Evolutionary conservation across 2,888 invertebrate genomes (phyloP).

Genomic region (Harmothoe impar): DNA sequence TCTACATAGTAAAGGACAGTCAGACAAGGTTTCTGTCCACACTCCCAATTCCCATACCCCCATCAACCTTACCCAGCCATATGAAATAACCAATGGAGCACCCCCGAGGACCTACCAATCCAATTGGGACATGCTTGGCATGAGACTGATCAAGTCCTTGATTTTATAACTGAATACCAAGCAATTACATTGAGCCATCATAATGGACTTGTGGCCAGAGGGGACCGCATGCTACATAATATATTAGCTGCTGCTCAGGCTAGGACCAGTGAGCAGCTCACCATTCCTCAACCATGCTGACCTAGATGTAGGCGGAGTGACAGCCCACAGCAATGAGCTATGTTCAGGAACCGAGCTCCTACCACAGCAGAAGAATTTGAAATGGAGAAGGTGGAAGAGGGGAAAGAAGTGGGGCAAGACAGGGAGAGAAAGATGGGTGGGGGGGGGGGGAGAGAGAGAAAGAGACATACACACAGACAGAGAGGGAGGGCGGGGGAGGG

Average conservation of each 20-base stretch:
- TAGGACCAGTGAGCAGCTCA: slow-evolving; percentile 23
- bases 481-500: too few species aligned
- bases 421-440: background rate
- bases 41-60: too few species aligned
- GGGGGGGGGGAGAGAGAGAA: too few species aligned
- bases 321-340: slow-evolving; percentile 20
- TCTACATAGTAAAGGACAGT: too few species aligned
- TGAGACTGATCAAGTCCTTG: slow-evolving; percentile 46
- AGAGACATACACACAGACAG: too few species aligned
- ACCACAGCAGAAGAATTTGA: background rate
- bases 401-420: background rate
- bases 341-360: background rate
- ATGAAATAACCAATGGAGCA: too few species aligned
- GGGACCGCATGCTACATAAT: slow-evolving; percentile 25
- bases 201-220: background rate
- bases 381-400: background rate
- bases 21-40: too few species aligned
- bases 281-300: background rate
- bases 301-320: slow-evolving; percentile 25
- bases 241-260: background rate
- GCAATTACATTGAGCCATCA: background rate
- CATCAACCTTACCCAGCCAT: too few species aligned
- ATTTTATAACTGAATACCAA: slow-evolving; percentile 52
- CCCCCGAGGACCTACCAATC: background rate
- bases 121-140: slow-evolving; percentile 41